Evolutionary conservation across 2,888 invertebrate species (phyloP).

Genomic region (Drosophila ustulata): DNA sequence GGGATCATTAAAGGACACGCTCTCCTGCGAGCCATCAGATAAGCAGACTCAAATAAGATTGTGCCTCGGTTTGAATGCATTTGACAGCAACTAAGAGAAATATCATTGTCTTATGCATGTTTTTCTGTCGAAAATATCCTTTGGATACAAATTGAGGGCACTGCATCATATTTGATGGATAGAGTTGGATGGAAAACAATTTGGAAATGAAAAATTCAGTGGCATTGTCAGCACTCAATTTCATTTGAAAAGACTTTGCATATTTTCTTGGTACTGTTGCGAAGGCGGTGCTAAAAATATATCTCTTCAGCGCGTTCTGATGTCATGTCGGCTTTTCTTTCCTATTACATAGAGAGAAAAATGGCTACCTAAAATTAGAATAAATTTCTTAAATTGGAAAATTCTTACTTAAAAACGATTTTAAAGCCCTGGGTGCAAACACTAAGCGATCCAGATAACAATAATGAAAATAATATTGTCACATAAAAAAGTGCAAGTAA

Average conservation of each 20-base stretch:
- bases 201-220: neutral
- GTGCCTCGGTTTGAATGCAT: conserved; percentile 13
- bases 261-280: neutral
- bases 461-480: too few species aligned
- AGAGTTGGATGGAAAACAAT: neutral
- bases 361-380: too few species aligned
- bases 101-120: neutral
- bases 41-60: conserved; percentile 21
- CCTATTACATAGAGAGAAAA: too few species aligned
- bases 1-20: conserved; percentile 49
- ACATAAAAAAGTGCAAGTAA: too few species aligned
- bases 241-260: neutral
- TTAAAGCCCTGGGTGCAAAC: too few species aligned
- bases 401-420: too few species aligned
- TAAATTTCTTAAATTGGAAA: too few species aligned
- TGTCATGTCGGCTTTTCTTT: too few species aligned
- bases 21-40: conserved; percentile 17
- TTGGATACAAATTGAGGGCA: too few species aligned
- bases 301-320: too few species aligned
- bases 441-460: too few species aligned
- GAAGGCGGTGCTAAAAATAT: neutral
- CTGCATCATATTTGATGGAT: neutral
- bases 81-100: conserved; percentile 5
- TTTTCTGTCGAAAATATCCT: neutral
- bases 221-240: neutral